phyloP scores from a whole-genome alignment of 1,140 invertebrate genomes.

The Idris sp. region DNA sequence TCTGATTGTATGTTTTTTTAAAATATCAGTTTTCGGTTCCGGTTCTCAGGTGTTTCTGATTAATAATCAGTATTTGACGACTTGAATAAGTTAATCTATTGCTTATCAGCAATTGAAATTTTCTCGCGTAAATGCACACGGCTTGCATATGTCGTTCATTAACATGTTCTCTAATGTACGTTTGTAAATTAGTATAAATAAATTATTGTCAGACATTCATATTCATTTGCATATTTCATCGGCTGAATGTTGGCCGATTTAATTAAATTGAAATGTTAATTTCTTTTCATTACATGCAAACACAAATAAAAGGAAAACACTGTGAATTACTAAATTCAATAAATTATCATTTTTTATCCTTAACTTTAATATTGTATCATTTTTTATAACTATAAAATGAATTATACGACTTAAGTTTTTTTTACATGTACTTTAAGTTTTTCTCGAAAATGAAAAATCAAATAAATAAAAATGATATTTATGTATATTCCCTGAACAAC shows the following conservation, averaged over 20 bases:
- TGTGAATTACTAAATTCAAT: too few species aligned
- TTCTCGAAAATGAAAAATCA: too few species aligned
- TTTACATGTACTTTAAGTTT: too few species aligned
- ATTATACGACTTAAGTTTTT: too few species aligned
- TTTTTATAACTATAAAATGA: too few species aligned
- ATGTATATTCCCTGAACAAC: background rate
- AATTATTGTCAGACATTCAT: constrained; percentile 27
- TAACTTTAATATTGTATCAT: too few species aligned
- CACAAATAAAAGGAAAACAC: background rate
- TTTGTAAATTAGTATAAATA: constrained; percentile 13
- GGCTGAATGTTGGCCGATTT: background rate
- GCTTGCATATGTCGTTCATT: constrained; percentile 8
- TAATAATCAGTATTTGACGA: too few species aligned
- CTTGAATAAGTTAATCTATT: constrained; percentile 19
- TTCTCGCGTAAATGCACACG: constrained; percentile 12
- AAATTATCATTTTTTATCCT: too few species aligned
- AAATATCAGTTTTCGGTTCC: too few species aligned
- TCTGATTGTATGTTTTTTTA: too few species aligned
- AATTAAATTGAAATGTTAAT: constrained; percentile 4
- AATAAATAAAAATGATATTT: too few species aligned
- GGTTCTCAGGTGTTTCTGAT: too few species aligned
- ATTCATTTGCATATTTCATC: constrained; percentile 36
- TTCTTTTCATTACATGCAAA: constrained; percentile 16
- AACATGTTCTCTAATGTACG: constrained; percentile 6
- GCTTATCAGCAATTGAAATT: constrained; percentile 32